Conservation (phyloP, 2,113 vertebrate genomes). For the Thryonomys swinderianus region DNA sequence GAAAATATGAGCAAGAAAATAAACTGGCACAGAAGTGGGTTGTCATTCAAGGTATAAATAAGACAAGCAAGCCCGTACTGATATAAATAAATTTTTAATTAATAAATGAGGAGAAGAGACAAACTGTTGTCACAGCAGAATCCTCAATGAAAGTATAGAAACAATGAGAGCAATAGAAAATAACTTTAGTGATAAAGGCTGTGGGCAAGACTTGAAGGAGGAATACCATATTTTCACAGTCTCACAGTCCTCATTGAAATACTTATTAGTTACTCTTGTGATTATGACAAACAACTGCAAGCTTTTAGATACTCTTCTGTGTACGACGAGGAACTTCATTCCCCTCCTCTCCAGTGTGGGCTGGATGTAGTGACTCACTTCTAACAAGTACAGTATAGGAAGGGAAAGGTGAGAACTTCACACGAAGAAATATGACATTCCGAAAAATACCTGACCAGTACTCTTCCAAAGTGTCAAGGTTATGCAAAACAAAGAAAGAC, state of each 20-base stretch:
- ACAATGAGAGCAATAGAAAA: slow-evolving; percentile 30
- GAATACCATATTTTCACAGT: background rate
- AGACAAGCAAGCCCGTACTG: background rate
- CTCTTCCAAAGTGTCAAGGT: slow-evolving; percentile 26
- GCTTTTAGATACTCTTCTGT: background rate
- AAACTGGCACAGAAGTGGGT: background rate
- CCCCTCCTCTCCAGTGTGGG: background rate
- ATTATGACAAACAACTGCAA: slow-evolving; percentile 5
- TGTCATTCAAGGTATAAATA: slow-evolving; percentile 31
- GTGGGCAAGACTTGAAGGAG: background rate
- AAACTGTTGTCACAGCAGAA: slow-evolving; percentile 29
- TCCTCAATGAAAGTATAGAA: background rate
- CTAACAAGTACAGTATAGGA: background rate
- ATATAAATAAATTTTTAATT: slow-evolving; percentile 18
- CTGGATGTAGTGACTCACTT: slow-evolving; percentile 22
- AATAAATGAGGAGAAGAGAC: slow-evolving; percentile 3
- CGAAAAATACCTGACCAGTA: slow-evolving; percentile 31
- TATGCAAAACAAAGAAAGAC: slow-evolving; percentile 38
- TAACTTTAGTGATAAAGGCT: background rate
- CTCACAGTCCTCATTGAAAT: background rate
- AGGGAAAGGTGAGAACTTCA: slow-evolving; percentile 1
- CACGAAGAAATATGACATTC: slow-evolving; percentile 22
- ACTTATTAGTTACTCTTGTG: background rate
- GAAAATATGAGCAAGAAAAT: slow-evolving; percentile 30
- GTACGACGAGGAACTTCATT: background rate